Base-by-base conservation (phyloP, 1,140 invertebrate species). In the Zaprionus inermis region DNA sequence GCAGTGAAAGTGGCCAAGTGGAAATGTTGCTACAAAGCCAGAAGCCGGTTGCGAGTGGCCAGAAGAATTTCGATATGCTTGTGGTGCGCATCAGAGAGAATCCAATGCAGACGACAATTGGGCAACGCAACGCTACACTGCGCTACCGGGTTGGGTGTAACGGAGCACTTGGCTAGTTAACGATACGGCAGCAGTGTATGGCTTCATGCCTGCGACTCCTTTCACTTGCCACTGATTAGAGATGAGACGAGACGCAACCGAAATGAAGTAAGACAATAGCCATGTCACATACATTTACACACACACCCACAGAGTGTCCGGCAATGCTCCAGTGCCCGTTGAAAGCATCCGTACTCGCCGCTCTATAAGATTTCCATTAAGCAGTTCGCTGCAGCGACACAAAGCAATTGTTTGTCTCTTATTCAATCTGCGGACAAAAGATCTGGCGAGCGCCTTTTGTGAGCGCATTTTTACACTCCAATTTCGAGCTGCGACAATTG, bases 71-170 rank as follows among this genome's bases (percentile, higher is more conserved):
- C 60, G 18, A 64, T 64, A 28, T 51, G 56, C 20, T 20, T 22
- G 55, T 57, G 41, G 20, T 69, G 38, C 66, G 28, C 57, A 69
- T 24, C 14, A 61, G n/a, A 34, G 34, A 57, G 32, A 66, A 59
- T 65, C 20, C 41, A 41, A 32, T 38, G 24, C 38, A n/a, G 63
- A 49, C 67, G 61, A 68, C 76, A 78, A 74, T 66, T 68, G 68
- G 72, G 60, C 72, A 79, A 76, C 61, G 38, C 61, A 64, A 83
- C 84, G 80, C 54, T 68, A 84, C 74, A 84, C 75, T 89, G 84
- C 80, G 59, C 84, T 89, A 89, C 84, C 84, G 84, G 84, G 84
- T 89, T 84, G 73, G 79, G 73, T 88, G 84, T 83, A 89, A 78
- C 80, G 59, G 68, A 78, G 77, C 44, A 65, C 64, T 79, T 79